Evolutionary conservation across 2,888 invertebrate genomes (phyloP), one percentile per base, ranked within the genome.

Genomic region (Mimumesa dahlbomi): DNA sequence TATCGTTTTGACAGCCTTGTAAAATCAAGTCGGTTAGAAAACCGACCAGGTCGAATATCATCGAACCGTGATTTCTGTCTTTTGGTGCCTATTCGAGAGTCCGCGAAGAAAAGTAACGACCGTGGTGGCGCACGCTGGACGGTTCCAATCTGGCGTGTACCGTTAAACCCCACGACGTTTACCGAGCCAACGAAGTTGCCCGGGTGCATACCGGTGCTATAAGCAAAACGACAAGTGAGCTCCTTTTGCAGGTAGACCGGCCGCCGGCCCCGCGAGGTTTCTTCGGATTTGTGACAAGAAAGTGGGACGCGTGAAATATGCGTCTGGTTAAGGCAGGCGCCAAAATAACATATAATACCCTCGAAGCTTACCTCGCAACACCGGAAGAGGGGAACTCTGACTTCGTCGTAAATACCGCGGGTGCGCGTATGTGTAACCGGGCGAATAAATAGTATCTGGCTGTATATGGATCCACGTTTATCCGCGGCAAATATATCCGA

Each of bases 301-400:
- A 81, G 70, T 79, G 64, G 75, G 67, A 73, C 75, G 67, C 58
- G 59, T 75, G 73, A 75, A 75, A 73, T 79, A 79, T 68, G 81
- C 65, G 77, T 72, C 76, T 73, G 77, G 67, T 65, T 54, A 34
- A 53, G 68, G 53, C 66, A 57, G 63, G 64, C 72, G 69, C 73
- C 81, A 67, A 79, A 79, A 77, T 80, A 79, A 80, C 67, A 45
- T 58, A 58, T 67, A 58, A 73, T 5, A 48, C 22, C 54, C 43
- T 46, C 38, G 40, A 45, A 43, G 49, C 38, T 19, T 21, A 11
- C 16, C 1, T 43, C 31, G 49, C 38, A 43, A 29, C n/a, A n/a
- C 52, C 57, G 48, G 56, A 52, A 45, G 42, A 21, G 14, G 36
- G 38, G n/a, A 14, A 19, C 19, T 22, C 52, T n/a, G n/a, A n/a